Conservation (phyloP, 2,797 vertebrate genomes). For the Amblyraja radiata region DNA sequence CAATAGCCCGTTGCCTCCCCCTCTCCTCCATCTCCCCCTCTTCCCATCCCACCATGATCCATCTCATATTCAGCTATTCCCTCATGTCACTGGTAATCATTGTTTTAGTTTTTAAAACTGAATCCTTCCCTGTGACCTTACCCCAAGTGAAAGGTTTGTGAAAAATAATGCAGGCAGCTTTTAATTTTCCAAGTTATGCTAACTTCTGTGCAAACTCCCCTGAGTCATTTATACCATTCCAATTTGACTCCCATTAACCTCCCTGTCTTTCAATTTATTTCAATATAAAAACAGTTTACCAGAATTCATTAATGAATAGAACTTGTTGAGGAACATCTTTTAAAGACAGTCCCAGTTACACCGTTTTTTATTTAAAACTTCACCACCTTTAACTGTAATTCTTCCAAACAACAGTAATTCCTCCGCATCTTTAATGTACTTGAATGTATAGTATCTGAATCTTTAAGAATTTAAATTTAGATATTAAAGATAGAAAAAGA, state of each 20-base stretch:
- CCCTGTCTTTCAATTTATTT: conserved; percentile 10
- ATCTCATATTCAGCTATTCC: not conserved
- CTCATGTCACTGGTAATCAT: too few relatives aligned
- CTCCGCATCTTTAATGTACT: not conserved
- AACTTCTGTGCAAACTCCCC: conserved; percentile 19
- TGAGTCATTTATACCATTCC: conserved; percentile 1
- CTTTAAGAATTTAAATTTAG: not conserved
- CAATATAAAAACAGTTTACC: conserved; percentile 3
- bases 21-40: too few relatives aligned
- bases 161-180: not conserved
- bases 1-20: not conserved
- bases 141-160: not conserved
- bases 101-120: not conserved
- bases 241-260: conserved; percentile 33
- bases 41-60: too few relatives aligned
- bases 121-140: not conserved
- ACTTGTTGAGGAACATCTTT: not conserved
- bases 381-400: not conserved
- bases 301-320: not conserved
- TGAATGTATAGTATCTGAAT: not conserved
- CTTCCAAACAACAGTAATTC: not conserved
- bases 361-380: not conserved
- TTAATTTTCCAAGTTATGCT: conserved; percentile 11
- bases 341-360: not conserved
- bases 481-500: not conserved